Base-by-base conservation (phyloP, 1,140 invertebrate species). In the Capitella teleta region DNA sequence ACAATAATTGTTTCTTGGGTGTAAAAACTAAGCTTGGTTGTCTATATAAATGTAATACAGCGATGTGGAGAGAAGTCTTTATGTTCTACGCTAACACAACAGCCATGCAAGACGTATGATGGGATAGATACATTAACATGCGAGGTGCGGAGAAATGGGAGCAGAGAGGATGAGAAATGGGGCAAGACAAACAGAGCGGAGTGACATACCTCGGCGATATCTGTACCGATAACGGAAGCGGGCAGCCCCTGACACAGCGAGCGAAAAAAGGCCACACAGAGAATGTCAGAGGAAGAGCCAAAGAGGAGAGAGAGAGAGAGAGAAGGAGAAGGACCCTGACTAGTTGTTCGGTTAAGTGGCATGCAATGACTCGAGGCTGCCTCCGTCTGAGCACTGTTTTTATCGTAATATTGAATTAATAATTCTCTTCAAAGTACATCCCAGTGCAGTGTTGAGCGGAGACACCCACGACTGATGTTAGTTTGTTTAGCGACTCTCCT, bases 121-220 rank as follows among this genome's bases (percentile, higher is more conserved):
- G n/a, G 5, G 19, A 40, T 10, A 40, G 14, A 21, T 24, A 40
- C 38, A n/a, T 40, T 18, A 40, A 19, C 38, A 40, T 24, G 25
- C 25, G 19, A 40, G 19, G 25, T 40, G 38, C 10, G 8, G 25
- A 14, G 38, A 40, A 18, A 37, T 37, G 36, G n/a, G 21, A 5
- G 21, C 3, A 18, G 8, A n/a, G 21, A 18, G 36, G n/a, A n/a
- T 18, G 36, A 2, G 36, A 5, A n/a, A 37, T 37, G 36, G 16
- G 36, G 21, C 21, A 19, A 40, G 25, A 40, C 25, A 40, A 21
- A 8, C 38, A 10, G 25, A 40, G n/a, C n/a, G n/a, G n/a, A n/a
- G n/a, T n/a, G n/a, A 47, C 46, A 12, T 38, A 49, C 47, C 47
- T 25, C 47, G 30, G 19, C 47, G 47, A 38, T 38, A 49, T 23